Percentiles rank a stretch among this genome's conserved stretches.
These are phyloP conservation scores for Cossypha caffra DNA, from an alignment of 2,797 vertebrate genomes.

Conservation along the genomic window DNA sequence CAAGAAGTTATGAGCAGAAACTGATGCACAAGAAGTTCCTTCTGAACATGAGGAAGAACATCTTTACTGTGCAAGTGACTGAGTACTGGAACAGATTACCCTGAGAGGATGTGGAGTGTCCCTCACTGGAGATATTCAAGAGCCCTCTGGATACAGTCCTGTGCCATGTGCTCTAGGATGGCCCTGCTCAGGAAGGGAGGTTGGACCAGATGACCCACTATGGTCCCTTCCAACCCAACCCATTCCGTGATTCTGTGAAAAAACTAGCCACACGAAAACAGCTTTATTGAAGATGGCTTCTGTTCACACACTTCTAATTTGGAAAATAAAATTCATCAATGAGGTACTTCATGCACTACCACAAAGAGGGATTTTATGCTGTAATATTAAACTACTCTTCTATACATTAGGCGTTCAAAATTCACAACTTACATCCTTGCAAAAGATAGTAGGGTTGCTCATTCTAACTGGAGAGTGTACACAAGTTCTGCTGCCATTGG, in stretches of 20 bases:
- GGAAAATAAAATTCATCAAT: no score
- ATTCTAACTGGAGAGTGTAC: not conserved
- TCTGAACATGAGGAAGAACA: not conserved
- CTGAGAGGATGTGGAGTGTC: not conserved
- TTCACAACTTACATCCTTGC: not conserved
- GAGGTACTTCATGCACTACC: no score
- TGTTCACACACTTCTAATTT: no score
- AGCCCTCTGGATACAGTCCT: accelerated
- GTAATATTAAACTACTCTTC: not conserved
- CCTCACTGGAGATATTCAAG: not conserved
- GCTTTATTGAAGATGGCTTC: no score
- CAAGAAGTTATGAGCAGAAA: accelerated
- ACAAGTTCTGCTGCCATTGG: not conserved
- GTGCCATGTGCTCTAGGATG: not conserved
- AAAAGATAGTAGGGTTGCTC: not conserved
- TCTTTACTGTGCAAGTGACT: not conserved
- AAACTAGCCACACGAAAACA: no score
- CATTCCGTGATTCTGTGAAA: no score
- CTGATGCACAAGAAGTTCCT: not conserved
- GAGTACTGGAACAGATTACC: not conserved
- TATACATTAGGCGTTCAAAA: not conserved
- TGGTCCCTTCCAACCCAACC: no score
- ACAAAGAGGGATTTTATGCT: no score
- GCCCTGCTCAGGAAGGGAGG: no score
- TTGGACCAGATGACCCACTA: no score